Percentiles rank a stretch among this genome's conserved stretches.
These are phyloP conservation scores for Plemyria rubiginata DNA, from an alignment of 2,888 invertebrate genomes.

Conservation along the genomic window DNA sequence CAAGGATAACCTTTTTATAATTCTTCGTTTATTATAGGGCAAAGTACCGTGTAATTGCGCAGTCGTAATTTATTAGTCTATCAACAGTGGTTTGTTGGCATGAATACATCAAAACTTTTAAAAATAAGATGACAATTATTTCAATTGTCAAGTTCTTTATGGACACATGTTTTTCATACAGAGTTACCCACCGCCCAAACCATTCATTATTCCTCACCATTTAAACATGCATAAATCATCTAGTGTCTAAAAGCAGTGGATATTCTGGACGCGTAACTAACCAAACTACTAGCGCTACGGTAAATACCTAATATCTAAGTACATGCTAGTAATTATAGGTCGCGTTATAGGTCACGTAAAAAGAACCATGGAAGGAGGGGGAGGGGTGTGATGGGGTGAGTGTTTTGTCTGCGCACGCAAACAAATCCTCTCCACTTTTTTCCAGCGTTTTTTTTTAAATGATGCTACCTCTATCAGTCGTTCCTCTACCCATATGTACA, in stretches of 20 bases:
- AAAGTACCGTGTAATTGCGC: slow-evolving; percentile 33
- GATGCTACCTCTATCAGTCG: no score
- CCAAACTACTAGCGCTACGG: neutral
- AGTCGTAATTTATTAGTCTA: slow-evolving; percentile 17
- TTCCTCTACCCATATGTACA: neutral
- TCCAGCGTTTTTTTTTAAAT: no score
- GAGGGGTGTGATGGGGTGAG: no score
- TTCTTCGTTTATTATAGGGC: slow-evolving; percentile 36
- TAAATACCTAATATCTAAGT: neutral
- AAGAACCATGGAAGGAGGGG: no score
- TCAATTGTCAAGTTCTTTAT: slow-evolving; percentile 13
- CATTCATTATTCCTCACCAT: slow-evolving; percentile 18
- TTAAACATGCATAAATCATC: slow-evolving; percentile 15
- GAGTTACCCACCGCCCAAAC: neutral
- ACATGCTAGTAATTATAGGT: neutral
- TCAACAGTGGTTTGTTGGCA: slow-evolving; percentile 11
- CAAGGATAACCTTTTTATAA: slow-evolving; percentile 58
- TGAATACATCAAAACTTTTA: slow-evolving; percentile 9
- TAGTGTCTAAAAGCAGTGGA: slow-evolving; percentile 5
- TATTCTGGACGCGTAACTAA: neutral
- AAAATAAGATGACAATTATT: slow-evolving; percentile 4
- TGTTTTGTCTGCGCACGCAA: no score
- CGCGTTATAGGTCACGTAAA: no score
- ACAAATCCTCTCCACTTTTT: no score
- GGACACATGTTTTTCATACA: neutral